Evolutionary conservation across 2,888 invertebrate genomes (phyloP).

Genomic region (Xestia rhomboidea): DNA sequence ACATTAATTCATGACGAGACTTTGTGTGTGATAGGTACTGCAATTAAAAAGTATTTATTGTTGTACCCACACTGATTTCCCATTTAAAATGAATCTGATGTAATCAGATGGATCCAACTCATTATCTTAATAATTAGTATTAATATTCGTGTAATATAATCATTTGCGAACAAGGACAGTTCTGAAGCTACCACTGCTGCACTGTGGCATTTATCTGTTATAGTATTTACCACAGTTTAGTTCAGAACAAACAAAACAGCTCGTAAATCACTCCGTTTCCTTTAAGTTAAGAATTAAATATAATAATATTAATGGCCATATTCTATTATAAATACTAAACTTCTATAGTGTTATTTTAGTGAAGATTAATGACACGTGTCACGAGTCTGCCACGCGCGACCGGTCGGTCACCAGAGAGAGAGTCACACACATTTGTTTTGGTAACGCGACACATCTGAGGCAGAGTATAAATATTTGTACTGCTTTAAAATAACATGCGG

Average conservation of each 20-base stretch:
- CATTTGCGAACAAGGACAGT: background rate
- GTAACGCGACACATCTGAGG: background rate
- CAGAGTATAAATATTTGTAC: conserved; percentile 19
- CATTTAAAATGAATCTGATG: background rate
- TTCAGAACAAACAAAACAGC: conserved; percentile 6
- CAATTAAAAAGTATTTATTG: background rate
- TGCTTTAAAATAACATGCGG: conserved; percentile 4
- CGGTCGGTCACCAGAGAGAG: background rate
- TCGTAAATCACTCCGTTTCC: background rate
- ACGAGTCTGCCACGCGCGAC: background rate
- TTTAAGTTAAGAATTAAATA: conserved; percentile 6
- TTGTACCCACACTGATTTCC: no score
- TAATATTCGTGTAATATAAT: background rate
- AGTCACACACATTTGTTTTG: background rate
- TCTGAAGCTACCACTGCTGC: background rate
- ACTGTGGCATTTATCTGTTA: background rate
- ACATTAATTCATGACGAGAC: no score
- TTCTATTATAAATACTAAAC: conserved; percentile 12
- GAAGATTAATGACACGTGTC: conserved; percentile 37
- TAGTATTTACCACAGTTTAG: background rate
- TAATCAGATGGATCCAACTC: background rate
- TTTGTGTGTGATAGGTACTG: background rate
- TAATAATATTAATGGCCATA: background rate
- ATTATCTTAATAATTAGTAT: background rate
- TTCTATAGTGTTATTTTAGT: conserved; percentile 39